phyloP scores from a whole-genome alignment of 2,797 vertebrate species.

The Ctenopoma kingsleyae region DNA sequence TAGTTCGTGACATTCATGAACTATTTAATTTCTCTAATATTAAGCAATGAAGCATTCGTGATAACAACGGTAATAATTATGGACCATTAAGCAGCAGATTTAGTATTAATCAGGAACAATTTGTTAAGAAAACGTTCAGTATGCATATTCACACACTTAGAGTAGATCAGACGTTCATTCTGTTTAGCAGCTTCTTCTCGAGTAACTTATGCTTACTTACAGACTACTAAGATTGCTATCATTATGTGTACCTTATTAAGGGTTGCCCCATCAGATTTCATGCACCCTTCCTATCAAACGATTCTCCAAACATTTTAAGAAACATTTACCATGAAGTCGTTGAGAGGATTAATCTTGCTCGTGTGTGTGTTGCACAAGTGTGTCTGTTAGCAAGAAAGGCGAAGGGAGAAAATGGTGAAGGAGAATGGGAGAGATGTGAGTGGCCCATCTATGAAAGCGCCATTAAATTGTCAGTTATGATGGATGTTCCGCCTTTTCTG shows the following conservation, averaged over 20 bases:
- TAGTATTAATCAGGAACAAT: slow-evolving; percentile 29
- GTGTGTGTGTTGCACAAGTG: slow-evolving; percentile 22
- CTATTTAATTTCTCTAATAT: background rate
- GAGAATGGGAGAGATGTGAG: slow-evolving; percentile 77
- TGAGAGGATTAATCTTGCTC: slow-evolving; percentile 34
- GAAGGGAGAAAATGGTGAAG: slow-evolving; percentile 40
- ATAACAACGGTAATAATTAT: slow-evolving; percentile 9
- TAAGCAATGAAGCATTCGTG: slow-evolving; percentile 27
- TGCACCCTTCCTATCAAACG: slow-evolving; percentile 18
- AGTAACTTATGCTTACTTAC: slow-evolving; percentile 9
- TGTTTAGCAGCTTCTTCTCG: slow-evolving; percentile 2
- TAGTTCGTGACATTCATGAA: background rate
- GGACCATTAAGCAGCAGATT: slow-evolving; percentile 45
- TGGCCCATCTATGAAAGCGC: slow-evolving; percentile 82
- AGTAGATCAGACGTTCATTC: slow-evolving; percentile 38
- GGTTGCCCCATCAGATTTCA: slow-evolving; percentile 24
- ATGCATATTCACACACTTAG: slow-evolving; percentile 13
- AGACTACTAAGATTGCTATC: background rate
- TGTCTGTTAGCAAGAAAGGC: slow-evolving; percentile 22
- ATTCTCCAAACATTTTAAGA: slow-evolving; percentile 37
- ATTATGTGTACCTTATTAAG: background rate
- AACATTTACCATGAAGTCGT: slow-evolving; percentile 37
- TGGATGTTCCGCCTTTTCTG: slow-evolving; percentile 86
- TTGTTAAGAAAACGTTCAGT: slow-evolving; percentile 25
- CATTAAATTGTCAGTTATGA: slow-evolving; percentile 89